Evolutionary conservation across 1,140 invertebrate species (phyloP).

Genomic region (Reticulitermes speratus): DNA sequence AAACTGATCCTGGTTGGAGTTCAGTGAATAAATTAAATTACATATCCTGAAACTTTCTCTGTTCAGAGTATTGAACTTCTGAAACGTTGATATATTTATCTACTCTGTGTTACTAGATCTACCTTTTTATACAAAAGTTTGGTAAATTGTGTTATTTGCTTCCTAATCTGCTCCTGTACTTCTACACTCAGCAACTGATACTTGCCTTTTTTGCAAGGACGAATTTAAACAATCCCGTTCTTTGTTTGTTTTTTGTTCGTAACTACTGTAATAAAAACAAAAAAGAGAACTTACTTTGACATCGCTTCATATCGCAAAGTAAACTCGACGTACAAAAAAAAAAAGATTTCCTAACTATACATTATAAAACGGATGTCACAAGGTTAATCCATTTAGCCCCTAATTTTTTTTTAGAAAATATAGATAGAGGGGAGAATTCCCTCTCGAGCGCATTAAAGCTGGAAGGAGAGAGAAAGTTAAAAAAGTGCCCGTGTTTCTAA

Average conservation of each 20-base stretch:
- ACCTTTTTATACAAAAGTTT: background rate
- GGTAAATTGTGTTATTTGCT: background rate
- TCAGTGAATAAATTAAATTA: constrained; percentile 1
- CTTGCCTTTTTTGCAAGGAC: background rate
- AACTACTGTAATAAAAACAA: background rate
- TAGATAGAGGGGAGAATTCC: background rate
- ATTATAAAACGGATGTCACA: background rate
- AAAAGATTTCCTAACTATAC: background rate
- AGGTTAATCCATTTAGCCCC: background rate
- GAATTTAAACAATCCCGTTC: background rate
- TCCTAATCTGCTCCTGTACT: background rate
- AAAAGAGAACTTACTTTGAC: constrained; percentile 1
- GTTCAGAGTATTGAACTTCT: background rate
- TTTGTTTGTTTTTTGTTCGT: background rate
- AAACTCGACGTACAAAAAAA: background rate
- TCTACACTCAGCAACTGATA: background rate
- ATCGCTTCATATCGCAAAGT: background rate
- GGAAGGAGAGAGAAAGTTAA: background rate
- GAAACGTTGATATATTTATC: background rate
- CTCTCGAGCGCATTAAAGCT: background rate
- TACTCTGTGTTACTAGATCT: background rate
- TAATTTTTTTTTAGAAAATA: background rate
- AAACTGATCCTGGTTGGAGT: background rate
- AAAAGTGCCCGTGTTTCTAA: background rate
- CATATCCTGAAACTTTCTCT: background rate